Conservation (phyloP, 2,113 vertebrate genomes). For the Eira barbara region DNA sequence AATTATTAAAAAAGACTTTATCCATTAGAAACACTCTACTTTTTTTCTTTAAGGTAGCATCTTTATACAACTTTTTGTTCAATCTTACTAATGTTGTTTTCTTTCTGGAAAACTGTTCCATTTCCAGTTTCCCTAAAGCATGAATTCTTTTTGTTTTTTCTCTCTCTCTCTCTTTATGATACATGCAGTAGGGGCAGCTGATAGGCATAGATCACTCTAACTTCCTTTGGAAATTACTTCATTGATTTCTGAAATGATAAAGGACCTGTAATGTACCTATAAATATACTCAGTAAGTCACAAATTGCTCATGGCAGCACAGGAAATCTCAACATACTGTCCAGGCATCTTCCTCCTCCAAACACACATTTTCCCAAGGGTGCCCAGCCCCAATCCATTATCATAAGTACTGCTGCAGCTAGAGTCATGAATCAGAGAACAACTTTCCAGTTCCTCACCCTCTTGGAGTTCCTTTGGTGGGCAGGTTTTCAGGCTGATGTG, state of each 20-base stretch:
- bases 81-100: neutral
- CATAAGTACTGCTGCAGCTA: conserved; percentile 24
- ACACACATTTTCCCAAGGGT: conserved; percentile 42
- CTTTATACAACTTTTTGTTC: neutral
- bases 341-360: conserved; percentile 49
- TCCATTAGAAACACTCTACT: neutral
- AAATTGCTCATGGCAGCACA: conserved; percentile 38
- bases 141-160: neutral
- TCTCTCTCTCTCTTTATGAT: neutral
- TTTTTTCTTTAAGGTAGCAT: neutral
- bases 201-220: conserved; percentile 15
- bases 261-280: conserved; percentile 47
- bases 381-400: neutral
- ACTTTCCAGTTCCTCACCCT: conserved; percentile 24
- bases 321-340: conserved; percentile 48
- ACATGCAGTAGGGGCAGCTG: neutral
- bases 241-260: conserved; percentile 62
- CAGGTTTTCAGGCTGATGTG: neutral
- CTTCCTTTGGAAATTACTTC: conserved; percentile 58
- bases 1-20: neutral
- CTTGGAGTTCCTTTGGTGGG: neutral
- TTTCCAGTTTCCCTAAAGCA: neutral
- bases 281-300: conserved; percentile 65
- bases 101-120: neutral
- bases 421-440: conserved; percentile 25